A percentile compares a stretch with the other conserved stretches of the same genome.
These are phyloP conservation scores for Scaptomyza graminum DNA, from an alignment of 1,140 invertebrate species.

Conservation along the genomic window DNA sequence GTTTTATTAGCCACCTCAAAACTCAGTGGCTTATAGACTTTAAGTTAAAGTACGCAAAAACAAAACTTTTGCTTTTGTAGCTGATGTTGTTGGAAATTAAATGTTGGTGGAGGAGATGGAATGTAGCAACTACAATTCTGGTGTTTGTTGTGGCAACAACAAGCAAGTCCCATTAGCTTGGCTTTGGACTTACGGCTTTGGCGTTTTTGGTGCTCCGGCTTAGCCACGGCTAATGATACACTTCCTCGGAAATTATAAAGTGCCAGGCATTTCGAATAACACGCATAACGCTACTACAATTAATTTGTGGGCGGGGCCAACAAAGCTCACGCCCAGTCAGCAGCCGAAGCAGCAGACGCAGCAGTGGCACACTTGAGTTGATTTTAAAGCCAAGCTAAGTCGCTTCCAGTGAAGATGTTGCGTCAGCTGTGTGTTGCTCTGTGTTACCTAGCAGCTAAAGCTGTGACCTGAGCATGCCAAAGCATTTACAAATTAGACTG, in stretches of 20 bases:
- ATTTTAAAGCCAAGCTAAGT: conserved; percentile 42
- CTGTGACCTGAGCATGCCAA: conserved; percentile 13
- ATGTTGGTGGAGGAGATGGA: conserved; percentile 16
- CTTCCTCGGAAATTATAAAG: conserved; percentile 67
- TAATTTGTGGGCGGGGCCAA: conserved; percentile 57
- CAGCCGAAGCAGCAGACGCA: not conserved
- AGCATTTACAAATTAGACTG: conserved; percentile 70
- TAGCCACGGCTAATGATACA: conserved; percentile 67
- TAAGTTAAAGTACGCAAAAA: conserved; percentile 38
- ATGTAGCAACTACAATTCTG: conserved; percentile 46
- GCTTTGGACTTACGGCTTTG: conserved; percentile 3
- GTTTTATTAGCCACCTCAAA: not conserved
- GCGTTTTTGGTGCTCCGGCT: conserved; percentile 14
- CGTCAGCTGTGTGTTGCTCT: conserved; percentile 7
- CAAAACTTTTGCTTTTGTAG: conserved; percentile 12
- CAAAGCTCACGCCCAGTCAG: conserved; percentile 29
- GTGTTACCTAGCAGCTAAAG: conserved; percentile 64
- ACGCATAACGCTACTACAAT: conserved; percentile 72
- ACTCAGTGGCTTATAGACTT: conserved; percentile 20
- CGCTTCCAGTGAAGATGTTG: conserved; percentile 51
- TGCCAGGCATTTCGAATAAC: conserved; percentile 26
- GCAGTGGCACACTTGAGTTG: too few relatives aligned
- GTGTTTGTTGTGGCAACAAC: conserved; percentile 33
- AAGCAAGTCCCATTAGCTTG: conserved; percentile 73
- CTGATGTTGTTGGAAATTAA: conserved; percentile 16